These are phyloP conservation scores for Monodelphis domestica DNA, from an alignment of 2,797 vertebrate genomes.

Conservation along the genomic window DNA sequence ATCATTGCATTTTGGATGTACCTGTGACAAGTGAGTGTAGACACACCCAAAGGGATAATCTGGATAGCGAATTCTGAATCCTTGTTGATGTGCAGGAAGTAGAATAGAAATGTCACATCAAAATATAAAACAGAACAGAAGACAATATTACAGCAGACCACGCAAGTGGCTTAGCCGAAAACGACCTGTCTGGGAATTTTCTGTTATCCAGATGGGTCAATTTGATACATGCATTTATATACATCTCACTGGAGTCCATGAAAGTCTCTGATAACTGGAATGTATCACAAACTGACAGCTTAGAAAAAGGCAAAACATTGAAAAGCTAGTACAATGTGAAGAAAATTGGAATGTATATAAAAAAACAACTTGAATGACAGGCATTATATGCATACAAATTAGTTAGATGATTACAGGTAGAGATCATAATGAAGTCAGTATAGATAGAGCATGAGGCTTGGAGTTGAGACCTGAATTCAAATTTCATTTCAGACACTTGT, in stretches of 20 bases:
- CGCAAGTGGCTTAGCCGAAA: constrained; percentile 69
- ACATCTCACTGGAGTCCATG: constrained; percentile 74
- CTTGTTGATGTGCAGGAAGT: constrained; percentile 68
- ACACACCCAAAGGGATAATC: constrained; percentile 30
- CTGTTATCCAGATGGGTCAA: constrained; percentile 80
- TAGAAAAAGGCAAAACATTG: constrained; percentile 71
- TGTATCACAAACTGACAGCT: constrained; percentile 77
- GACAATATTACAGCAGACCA: constrained; percentile 71
- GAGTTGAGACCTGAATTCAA: neutral
- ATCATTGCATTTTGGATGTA: constrained; percentile 7
- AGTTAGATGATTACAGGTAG: constrained; percentile 62
- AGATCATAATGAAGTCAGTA: neutral
- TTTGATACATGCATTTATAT: constrained; percentile 76
- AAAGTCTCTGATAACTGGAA: constrained; percentile 76
- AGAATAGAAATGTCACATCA: constrained; percentile 76
- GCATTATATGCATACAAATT: constrained; percentile 73
- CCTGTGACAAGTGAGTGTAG: constrained; percentile 1
- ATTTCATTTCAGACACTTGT: neutral
- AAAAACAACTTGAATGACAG: constrained; percentile 73
- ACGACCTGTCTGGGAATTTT: constrained; percentile 74
- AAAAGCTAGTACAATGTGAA: constrained; percentile 69
- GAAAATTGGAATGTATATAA: constrained; percentile 76
- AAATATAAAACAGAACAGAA: constrained; percentile 76
- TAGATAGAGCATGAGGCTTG: neutral
- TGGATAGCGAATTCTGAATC: constrained; percentile 60